A percentile compares a stretch with the other conserved stretches of the same genome.
Conservation (phyloP, 2,888 invertebrate genomes). For the Yponomeuta plumbellus region DNA sequence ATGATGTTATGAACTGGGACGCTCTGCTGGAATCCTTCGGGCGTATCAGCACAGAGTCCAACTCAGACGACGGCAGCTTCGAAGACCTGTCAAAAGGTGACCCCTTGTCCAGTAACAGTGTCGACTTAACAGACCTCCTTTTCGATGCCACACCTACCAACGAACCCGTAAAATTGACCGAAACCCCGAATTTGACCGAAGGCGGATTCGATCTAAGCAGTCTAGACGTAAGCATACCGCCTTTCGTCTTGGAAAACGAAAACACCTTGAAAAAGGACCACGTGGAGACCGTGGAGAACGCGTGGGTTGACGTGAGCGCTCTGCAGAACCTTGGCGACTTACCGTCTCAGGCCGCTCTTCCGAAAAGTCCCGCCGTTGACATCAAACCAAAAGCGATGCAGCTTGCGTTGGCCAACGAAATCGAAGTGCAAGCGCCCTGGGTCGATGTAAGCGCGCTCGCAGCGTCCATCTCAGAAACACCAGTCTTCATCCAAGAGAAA, state of each 20-base stretch:
- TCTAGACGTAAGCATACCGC: slow-evolving; percentile 44
- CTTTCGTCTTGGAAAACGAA: slow-evolving; percentile 47
- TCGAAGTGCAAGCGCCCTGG: slow-evolving; percentile 86
- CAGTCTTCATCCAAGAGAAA: slow-evolving; percentile 78
- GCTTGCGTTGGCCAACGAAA: slow-evolving; percentile 83
- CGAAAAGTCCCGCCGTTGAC: slow-evolving; percentile 34
- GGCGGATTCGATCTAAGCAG: slow-evolving; percentile 54
- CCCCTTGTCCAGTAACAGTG: slow-evolving; percentile 36
- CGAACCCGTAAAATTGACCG: slow-evolving; percentile 43
- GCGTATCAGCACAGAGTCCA: slow-evolving; percentile 63
- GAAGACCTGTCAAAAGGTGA: slow-evolving; percentile 53
- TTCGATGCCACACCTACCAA: slow-evolving; percentile 45
- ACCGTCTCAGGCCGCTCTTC: background rate
- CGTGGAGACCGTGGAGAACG: slow-evolving; percentile 21
- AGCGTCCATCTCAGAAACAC: slow-evolving; percentile 78
- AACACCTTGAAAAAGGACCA: slow-evolving; percentile 26
- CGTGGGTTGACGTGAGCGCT: slow-evolving; percentile 49
- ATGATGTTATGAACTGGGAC: slow-evolving; percentile 64
- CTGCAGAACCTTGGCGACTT: slow-evolving; percentile 29
- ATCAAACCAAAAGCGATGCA: slow-evolving; percentile 77
- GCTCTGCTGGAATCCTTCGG: slow-evolving; percentile 66
- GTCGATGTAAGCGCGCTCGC: slow-evolving; percentile 83
- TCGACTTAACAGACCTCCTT: slow-evolving; percentile 62
- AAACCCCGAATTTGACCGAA: slow-evolving; percentile 37
- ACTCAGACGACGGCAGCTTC: slow-evolving; percentile 59